A percentile compares a stretch with the other conserved stretches of the same genome.
These are phyloP conservation scores for Tretioscincus oriximinensis DNA, from an alignment of 2,113 vertebrate species.

Conservation along the genomic window DNA sequence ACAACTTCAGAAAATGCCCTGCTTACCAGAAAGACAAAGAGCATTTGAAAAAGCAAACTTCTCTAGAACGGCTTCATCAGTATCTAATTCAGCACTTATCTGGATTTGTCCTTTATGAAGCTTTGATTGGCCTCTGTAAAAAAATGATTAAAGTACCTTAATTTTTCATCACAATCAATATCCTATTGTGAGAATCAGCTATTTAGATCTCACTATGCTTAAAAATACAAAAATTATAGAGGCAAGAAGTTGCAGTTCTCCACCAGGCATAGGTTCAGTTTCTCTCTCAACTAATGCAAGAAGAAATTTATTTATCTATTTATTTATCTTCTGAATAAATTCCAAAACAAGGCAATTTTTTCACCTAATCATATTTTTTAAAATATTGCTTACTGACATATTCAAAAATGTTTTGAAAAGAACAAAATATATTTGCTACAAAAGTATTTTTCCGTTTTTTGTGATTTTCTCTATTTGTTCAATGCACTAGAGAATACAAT, in stretches of 20 bases:
- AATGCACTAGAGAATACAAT: too few species aligned
- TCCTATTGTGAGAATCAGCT: neutral
- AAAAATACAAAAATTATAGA: rapidly evolving
- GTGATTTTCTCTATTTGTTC: too few species aligned
- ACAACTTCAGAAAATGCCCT: neutral
- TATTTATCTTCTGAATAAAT: neutral
- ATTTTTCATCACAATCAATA: constrained; percentile 2
- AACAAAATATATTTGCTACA: neutral
- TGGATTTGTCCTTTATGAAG: constrained; percentile 88
- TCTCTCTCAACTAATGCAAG: neutral
- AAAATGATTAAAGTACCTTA: constrained; percentile 46
- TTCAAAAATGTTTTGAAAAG: neutral
- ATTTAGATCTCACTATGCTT: neutral
- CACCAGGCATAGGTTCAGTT: neutral
- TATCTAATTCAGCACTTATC: constrained; percentile 80
- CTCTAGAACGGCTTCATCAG: constrained; percentile 83
- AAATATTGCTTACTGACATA: neutral
- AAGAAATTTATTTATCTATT: too few species aligned
- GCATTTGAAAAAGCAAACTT: constrained; percentile 99
- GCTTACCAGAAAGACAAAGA: constrained; percentile 90
- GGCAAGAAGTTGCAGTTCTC: neutral
- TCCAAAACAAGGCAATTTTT: neutral
- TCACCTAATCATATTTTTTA: neutral
- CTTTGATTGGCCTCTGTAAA: constrained; percentile 86
- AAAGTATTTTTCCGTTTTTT: too few species aligned